Conservation (phyloP, 2,113 vertebrate genomes). For the Sapayoa aenigma region DNA sequence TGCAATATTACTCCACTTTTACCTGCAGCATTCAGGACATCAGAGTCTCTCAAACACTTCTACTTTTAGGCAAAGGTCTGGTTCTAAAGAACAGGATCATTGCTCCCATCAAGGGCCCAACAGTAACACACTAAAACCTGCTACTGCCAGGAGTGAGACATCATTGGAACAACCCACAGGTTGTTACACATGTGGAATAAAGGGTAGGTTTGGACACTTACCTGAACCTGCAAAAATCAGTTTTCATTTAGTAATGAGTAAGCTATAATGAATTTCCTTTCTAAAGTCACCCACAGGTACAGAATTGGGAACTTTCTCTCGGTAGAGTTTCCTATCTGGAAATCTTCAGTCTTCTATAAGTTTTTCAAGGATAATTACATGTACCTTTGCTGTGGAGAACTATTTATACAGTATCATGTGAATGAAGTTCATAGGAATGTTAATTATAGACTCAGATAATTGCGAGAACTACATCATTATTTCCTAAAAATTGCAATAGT, state of each 20-base stretch:
- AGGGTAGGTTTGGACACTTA: not conserved
- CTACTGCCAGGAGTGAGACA: not conserved
- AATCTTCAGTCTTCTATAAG: not conserved
- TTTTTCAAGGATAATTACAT: not conserved
- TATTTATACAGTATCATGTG: not conserved
- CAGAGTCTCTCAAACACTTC: not conserved
- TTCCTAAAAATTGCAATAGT: not conserved
- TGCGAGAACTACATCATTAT: not conserved
- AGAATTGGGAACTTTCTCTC: not conserved
- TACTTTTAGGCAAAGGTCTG: not conserved
- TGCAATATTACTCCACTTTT: not conserved
- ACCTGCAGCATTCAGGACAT: not conserved
- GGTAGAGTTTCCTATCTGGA: not conserved
- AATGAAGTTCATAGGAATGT: not conserved
- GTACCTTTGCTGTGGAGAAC: not conserved
- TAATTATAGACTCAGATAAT: not conserved
- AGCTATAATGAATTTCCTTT: not conserved
- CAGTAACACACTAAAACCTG: not conserved
- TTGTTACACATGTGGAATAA: not conserved
- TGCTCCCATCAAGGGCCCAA: not conserved
- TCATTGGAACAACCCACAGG: not conserved
- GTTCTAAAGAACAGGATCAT: not conserved
- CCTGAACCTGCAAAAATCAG: not conserved
- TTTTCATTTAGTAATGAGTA: not conserved
- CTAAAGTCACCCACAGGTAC: not conserved